These are phyloP conservation scores for Vipera latastei DNA, from an alignment of 2,797 vertebrate genomes.

Conservation along the genomic window DNA sequence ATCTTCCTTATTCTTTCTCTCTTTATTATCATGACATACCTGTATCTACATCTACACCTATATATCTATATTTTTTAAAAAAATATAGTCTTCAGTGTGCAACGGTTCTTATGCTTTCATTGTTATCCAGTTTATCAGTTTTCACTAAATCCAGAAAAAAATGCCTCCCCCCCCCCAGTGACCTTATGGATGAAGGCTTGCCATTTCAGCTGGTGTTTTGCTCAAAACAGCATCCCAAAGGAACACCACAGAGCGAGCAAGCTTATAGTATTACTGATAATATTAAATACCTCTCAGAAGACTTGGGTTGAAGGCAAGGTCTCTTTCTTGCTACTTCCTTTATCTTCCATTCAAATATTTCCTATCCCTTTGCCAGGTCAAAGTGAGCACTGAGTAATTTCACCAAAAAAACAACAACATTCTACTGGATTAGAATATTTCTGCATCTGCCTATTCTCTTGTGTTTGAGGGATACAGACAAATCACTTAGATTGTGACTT, in stretches of 20 bases:
- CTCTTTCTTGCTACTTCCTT: conserved; percentile 36
- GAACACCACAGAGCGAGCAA: conserved; percentile 42
- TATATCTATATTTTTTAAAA: background rate
- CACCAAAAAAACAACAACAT: background rate
- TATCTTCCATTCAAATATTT: conserved; percentile 35
- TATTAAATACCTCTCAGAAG: conserved; percentile 49
- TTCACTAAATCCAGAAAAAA: conserved; percentile 34
- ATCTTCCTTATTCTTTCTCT: background rate
- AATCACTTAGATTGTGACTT: background rate
- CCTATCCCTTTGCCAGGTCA: conserved; percentile 17
- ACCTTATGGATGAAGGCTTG: conserved; percentile 54
- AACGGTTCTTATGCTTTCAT: conserved; percentile 36
- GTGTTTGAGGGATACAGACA: background rate
- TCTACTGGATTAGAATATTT: conserved; percentile 8
- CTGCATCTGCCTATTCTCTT: background rate
- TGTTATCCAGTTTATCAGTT: conserved; percentile 3
- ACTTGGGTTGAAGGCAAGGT: conserved; percentile 43
- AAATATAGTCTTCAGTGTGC: conserved; percentile 23
- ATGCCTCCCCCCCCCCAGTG: conserved; percentile 29
- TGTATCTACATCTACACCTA: background rate
- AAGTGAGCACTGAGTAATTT: conserved; percentile 8
- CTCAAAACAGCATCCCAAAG: conserved; percentile 36
- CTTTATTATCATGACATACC: background rate
- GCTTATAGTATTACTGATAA: conserved; percentile 41
- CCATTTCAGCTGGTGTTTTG: conserved; percentile 51